Evolutionary conservation across 1,140 invertebrate species (phyloP), one percentile per base, ranked within the genome.

Genomic region (Phocides pigmalion): DNA sequence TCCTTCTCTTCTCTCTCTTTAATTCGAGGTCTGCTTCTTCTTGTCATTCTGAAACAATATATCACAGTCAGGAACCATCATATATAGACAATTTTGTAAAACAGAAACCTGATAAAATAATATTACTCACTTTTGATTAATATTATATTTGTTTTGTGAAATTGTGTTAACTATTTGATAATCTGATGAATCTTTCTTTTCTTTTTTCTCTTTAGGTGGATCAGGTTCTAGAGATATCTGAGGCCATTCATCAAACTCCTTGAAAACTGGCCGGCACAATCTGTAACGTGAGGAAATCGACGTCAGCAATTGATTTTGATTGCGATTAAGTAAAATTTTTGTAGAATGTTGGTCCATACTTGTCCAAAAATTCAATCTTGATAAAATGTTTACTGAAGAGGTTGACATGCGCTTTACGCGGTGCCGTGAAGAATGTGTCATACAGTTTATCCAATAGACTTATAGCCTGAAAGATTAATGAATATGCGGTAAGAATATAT

Each of bases 21-120:
- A 72, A 92, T 92, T 81, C 92, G 83, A 63, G 93, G 93, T 47
- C 94, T 92, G 79, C 93, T 93, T 86, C 94, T 94, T 74, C 94
- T 93, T 72, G 94, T 94, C 94, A 95, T 94, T 89, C 89, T 93
- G 71, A 50, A 90, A 89, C 9, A 35, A 64, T 42, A 28, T 11
- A 42, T 11, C 15, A 41, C 51, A 20, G 41, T 65, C 61, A 49
- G 41, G n/a, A 59, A 44, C 4, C 35, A 35, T n/a, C 1, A 12
- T 28, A 28, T 1, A 32, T 32, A 32, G 2, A 32, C 9, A 11
- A 11, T 28, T 3, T 1, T 28, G 25, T 6, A 28, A 28, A 6
- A 4, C 4, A 28, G n/a, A 22, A 32, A 4, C 9, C 28, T 32
- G 8, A 1, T 32, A 32, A 28, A 1, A 8, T 39, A 39, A 41